Percentiles rank a stretch among this genome's conserved stretches.
Conservation (phyloP, 2,797 vertebrate genomes). For the Pipistrellus pygmaeus region DNA sequence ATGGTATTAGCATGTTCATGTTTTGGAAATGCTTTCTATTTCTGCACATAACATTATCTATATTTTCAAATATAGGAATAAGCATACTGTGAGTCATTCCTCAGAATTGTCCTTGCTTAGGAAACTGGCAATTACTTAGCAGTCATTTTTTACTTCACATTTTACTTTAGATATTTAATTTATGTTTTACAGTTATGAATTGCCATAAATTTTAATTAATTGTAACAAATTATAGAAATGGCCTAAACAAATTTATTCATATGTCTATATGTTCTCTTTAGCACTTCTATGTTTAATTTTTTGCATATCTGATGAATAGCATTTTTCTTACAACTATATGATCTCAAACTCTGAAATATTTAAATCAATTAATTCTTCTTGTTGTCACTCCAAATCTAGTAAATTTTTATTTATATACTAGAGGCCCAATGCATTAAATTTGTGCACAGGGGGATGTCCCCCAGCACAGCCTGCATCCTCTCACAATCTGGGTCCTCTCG, state of each 20-base stretch:
- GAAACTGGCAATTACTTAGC: not conserved
- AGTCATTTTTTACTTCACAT: not conserved
- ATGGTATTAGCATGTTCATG: not conserved
- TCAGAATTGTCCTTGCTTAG: not conserved
- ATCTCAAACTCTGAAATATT: not conserved
- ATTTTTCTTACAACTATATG: slow-evolving; percentile 23
- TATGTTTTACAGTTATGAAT: slow-evolving; percentile 1
- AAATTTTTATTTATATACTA: not conserved
- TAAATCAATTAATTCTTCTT: not conserved
- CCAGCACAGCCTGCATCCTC: no score
- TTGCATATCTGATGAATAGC: not conserved
- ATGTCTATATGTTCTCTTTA: slow-evolving; percentile 9
- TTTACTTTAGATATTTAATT: not conserved
- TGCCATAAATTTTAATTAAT: slow-evolving; percentile 26
- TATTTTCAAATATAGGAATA: not conserved
- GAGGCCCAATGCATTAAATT: no score
- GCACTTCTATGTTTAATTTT: slow-evolving; percentile 2
- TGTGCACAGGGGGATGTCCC: no score
- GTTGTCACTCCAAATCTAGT: not conserved
- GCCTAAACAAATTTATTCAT: not conserved
- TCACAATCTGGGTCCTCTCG: no score
- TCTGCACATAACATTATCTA: not conserved
- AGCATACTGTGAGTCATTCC: not conserved
- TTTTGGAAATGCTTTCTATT: not conserved
- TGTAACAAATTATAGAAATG: not conserved